Evolutionary conservation across 2,113 vertebrate genomes (phyloP).

Genomic region (Amia ocellicauda): DNA sequence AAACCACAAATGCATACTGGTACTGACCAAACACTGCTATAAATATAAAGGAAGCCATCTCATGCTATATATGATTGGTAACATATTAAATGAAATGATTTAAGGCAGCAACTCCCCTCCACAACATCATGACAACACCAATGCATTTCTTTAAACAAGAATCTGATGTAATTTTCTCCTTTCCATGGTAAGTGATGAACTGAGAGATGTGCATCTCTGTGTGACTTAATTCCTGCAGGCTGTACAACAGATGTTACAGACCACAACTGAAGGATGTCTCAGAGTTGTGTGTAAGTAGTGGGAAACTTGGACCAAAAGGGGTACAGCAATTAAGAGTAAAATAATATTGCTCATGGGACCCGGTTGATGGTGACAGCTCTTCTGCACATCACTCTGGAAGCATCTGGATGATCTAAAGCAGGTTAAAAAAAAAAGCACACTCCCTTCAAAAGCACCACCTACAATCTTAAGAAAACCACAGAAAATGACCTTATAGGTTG

Average conservation of each 20-base stretch:
- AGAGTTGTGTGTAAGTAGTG: background rate
- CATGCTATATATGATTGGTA: background rate
- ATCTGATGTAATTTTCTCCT: background rate
- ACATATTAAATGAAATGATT: background rate
- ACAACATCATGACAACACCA: background rate
- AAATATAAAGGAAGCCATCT: constrained; percentile 4
- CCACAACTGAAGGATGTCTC: background rate
- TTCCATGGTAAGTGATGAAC: background rate
- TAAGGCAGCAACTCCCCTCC: background rate
- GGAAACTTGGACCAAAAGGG: no score
- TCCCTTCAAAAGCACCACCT: no score
- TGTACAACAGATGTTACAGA: constrained; percentile 1
- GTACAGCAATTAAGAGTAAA: no score
- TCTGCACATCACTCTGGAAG: no score
- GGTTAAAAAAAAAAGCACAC: no score
- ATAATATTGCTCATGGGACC: no score
- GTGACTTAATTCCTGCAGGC: background rate
- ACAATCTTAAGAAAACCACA: no score
- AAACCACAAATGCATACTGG: constrained; percentile 5
- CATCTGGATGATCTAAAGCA: no score
- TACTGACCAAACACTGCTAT: background rate
- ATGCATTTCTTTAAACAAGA: background rate
- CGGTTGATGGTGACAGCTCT: no score
- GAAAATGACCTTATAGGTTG: no score
- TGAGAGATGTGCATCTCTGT: constrained; percentile 1